A percentile compares a stretch with the other conserved stretches of the same genome.
These are phyloP conservation scores for Sinocyclocheilus maitianheensis DNA, from an alignment of 2,113 vertebrate species.

Conservation along the genomic window DNA sequence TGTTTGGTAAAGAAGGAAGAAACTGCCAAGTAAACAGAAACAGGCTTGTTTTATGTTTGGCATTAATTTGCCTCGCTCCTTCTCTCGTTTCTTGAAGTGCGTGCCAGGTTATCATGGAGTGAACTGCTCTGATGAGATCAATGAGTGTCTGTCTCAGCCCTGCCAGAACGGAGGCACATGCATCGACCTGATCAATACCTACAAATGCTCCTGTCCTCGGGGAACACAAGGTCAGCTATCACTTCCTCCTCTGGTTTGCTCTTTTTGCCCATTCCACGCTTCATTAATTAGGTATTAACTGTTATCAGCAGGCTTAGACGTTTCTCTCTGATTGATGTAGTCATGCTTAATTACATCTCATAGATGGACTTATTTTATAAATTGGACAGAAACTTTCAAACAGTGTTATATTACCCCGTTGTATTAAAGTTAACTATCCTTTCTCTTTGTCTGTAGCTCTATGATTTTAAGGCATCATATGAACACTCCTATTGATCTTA, in stretches of 20 bases:
- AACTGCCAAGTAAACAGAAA: constrained; percentile 73
- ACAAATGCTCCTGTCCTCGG: constrained; percentile 97
- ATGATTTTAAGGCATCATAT: not conserved
- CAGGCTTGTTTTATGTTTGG: constrained; percentile 69
- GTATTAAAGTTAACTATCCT: not conserved
- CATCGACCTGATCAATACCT: constrained; percentile 97
- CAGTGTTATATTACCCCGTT: not conserved
- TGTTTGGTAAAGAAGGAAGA: constrained; percentile 63
- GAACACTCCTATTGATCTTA: not conserved
- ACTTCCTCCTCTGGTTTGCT: constrained; percentile 43
- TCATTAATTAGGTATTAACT: constrained; percentile 76
- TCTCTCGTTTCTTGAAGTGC: constrained; percentile 76
- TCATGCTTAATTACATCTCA: constrained; percentile 44
- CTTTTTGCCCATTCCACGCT: constrained; percentile 49
- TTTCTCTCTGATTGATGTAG: constrained; percentile 64
- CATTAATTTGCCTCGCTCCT: constrained; percentile 63
- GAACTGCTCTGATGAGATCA: constrained; percentile 95
- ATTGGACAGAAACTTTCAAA: not conserved
- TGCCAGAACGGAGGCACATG: constrained; percentile 96
- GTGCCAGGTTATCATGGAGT: constrained; percentile 91
- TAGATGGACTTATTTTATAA: not conserved
- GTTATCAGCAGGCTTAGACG: constrained; percentile 60
- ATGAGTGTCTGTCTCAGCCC: constrained; percentile 93
- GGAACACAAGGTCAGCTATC: constrained; percentile 90
- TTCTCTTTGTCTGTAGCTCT: not conserved